Conservation (phyloP, 1,140 invertebrate species). For the Drosophila prosaltans region DNA sequence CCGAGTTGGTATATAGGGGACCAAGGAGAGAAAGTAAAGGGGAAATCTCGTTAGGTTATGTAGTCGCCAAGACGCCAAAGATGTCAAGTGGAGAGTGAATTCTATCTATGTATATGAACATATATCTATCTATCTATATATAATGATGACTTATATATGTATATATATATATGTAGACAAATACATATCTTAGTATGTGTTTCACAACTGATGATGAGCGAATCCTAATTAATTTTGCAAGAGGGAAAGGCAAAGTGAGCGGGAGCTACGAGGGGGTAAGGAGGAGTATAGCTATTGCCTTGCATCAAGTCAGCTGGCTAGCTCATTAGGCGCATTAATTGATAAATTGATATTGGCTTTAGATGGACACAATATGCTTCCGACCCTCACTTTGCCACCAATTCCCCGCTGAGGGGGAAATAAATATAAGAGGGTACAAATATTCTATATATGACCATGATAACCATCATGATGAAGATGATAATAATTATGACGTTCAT, state of each 20-base stretch:
- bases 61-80: conserved; percentile 29
- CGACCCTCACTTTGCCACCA: not conserved
- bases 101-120: conserved; percentile 27
- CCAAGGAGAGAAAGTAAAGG: not conserved
- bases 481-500: conserved; percentile 23
- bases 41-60: conserved; percentile 53
- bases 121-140: conserved; percentile 18
- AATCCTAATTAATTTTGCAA: conserved; percentile 78
- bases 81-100: conserved; percentile 9
- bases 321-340: conserved; percentile 78
- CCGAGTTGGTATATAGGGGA: conserved; percentile 20
- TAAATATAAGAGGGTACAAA: conserved; percentile 7
- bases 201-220: conserved; percentile 67
- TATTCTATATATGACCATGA: conserved; percentile 7
- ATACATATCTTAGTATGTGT: conserved; percentile 37
- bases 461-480: conserved; percentile 13
- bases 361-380: conserved; percentile 22
- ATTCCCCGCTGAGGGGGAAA: conserved; percentile 28
- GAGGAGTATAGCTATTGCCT: conserved; percentile 11
- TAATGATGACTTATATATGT: conserved; percentile 22
- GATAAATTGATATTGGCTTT: conserved; percentile 78
- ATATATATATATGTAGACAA: conserved; percentile 23
- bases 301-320: conserved; percentile 74
- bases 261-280: not conserved
- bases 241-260: not conserved